Conservation (phyloP, 2,797 vertebrate species). For the Peromyscus nudipes region DNA sequence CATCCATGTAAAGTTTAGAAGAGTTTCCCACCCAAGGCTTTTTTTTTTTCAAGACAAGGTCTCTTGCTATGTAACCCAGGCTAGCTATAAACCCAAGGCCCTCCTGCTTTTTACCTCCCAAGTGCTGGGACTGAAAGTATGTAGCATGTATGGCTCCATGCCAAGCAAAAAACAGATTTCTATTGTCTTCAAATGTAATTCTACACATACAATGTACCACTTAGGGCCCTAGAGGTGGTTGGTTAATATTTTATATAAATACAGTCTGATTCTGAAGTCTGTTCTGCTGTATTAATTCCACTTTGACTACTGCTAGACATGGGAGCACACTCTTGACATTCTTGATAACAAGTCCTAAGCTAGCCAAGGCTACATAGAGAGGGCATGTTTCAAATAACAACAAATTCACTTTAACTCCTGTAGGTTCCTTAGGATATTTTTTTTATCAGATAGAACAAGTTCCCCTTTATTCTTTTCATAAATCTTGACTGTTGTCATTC, state of each 20-base stretch:
- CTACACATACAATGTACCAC: not conserved
- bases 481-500: not conserved
- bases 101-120: not conserved
- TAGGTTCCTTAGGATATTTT: not conserved
- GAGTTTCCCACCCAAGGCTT: not conserved
- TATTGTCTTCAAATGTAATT: slow-evolving; percentile 26
- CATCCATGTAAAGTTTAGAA: not conserved
- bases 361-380: not conserved
- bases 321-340: not conserved
- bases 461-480: slow-evolving; percentile 6
- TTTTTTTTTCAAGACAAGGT: not conserved
- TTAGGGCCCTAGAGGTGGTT: not conserved
- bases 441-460: not conserved
- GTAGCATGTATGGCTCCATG: not conserved
- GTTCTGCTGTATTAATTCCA: not conserved
- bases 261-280: not conserved
- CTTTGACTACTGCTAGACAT: not conserved
- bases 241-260: not conserved
- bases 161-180: not conserved
- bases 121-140: too few relatives aligned
- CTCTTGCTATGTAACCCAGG: not conserved
- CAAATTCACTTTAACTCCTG: not conserved
- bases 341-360: not conserved
- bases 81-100: not conserved
- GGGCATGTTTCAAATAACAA: not conserved